A percentile compares a stretch with the other conserved stretches of the same genome.
phyloP scores from a whole-genome alignment of 2,888 invertebrate species.

The Ornithoptera priamus region DNA sequence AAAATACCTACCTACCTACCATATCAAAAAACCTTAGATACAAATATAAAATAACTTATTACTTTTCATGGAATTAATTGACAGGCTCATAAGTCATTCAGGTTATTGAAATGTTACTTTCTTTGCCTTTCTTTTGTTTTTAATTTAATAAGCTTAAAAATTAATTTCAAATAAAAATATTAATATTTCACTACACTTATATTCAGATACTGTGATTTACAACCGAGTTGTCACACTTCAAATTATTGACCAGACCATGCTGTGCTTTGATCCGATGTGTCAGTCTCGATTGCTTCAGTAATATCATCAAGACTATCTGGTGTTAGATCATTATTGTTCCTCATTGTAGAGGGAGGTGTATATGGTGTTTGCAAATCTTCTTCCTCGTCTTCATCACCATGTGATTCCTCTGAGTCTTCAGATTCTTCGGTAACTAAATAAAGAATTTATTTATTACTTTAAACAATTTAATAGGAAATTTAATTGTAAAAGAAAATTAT shows the following conservation, averaged over 20 bases:
- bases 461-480: not conserved
- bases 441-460: not conserved
- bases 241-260: not conserved
- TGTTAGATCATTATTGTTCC: not conserved
- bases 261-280: not conserved
- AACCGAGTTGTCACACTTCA: not conserved
- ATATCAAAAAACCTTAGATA: too few relatives aligned
- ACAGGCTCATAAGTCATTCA: too few relatives aligned
- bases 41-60: too few relatives aligned
- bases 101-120: too few relatives aligned
- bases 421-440: slow-evolving; percentile 1
- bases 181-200: too few relatives aligned
- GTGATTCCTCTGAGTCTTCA: not conserved
- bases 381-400: not conserved
- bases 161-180: too few relatives aligned
- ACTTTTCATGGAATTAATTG: too few relatives aligned
- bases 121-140: too few relatives aligned
- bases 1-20: too few relatives aligned
- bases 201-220: too few relatives aligned
- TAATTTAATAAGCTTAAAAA: too few relatives aligned
- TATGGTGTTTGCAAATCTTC: not conserved
- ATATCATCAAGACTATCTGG: not conserved
- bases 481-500: not conserved
- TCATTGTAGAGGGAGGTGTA: not conserved
- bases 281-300: not conserved